Percentiles rank a stretch among this genome's conserved stretches.
These are phyloP conservation scores for Sinotaia quadrata DNA, from an alignment of 2,888 invertebrate species.

Conservation along the genomic window DNA sequence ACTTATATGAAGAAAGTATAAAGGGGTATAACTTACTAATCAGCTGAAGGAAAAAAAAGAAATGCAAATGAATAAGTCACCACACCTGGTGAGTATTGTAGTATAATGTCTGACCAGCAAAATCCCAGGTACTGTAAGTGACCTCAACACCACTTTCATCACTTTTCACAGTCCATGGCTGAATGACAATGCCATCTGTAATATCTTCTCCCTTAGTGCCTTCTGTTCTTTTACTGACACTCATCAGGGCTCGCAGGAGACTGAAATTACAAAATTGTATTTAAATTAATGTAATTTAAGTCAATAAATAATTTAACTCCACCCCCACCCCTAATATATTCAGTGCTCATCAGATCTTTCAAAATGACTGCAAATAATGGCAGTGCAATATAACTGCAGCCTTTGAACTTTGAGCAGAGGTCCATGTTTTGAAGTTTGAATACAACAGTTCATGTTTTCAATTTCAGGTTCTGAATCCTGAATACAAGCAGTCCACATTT, in stretches of 20 bases:
- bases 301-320: not conserved
- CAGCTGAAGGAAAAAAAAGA: too few relatives aligned
- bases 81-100: conserved; percentile 71
- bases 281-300: not conserved
- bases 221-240: conserved; percentile 52
- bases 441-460: too few relatives aligned
- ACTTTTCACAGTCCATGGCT: conserved; percentile 60
- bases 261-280: too few relatives aligned
- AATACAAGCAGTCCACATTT: too few relatives aligned
- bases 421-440: too few relatives aligned
- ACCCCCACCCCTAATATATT: not conserved
- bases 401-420: too few relatives aligned
- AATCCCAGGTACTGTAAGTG: conserved; percentile 68
- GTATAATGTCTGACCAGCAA: conserved; percentile 70
- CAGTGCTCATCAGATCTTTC: not conserved
- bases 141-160: conserved; percentile 46
- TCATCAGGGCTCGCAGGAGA: conserved; percentile 66
- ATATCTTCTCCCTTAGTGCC: conserved; percentile 60
- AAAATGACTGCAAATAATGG: too few relatives aligned
- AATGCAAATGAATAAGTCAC: too few relatives aligned
- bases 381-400: too few relatives aligned
- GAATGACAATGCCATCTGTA: conserved; percentile 68
- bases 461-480: too few relatives aligned
- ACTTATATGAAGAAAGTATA: too few relatives aligned
- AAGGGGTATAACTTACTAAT: too few relatives aligned